Evolutionary conservation across 2,113 vertebrate species (phyloP), one percentile per base, ranked within the genome.

Genomic region (Harpagus bidentatus): DNA sequence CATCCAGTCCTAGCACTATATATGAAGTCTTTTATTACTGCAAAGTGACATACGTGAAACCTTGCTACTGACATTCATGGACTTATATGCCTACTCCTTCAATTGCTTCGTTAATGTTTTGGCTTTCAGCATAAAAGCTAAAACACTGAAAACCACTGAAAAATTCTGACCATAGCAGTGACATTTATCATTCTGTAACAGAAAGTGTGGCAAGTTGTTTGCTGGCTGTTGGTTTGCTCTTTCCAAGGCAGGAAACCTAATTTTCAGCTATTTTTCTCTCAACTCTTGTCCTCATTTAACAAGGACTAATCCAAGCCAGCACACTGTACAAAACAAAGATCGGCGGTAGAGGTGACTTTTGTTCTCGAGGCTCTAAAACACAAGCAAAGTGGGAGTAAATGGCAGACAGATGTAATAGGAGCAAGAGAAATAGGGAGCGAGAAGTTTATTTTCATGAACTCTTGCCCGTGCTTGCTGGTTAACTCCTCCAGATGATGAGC

Each of bases 71-170:
- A 98, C 97, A 94, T 97, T 97, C 84, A 61, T 98, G 97, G 96
- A 97, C 97, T 98, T 97, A 76, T 14, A 94, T 97, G 96, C 87
- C 95, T 93, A 6, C 94, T 94, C 53, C 90, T 95, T 94, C 96
- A 88, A 78, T 93, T 96, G 91, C 95, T 98, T 98, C 98, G 97
- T 98, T 97, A 96, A 97, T 97, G 90, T 96, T 95, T 94, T 94
- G 80, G 96, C 94, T 98, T 97, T 98, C 95, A 92, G 79, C 79
- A 34, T 95, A 94, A 97, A 97, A 97, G 71, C 79, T 89, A 86
- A 97, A 94, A 78, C 87, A 82, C 52, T 52, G 36, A 69, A 97
- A 97, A 84, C 58, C 84, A 85, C 59, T 36, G 95, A 94, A 95
- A 96, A 96, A 63, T 92, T 96, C 91, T 79, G 87, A 70, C 89